These are phyloP conservation scores for Craseonycteris thonglongyai DNA, from an alignment of 2,113 vertebrate species.

Conservation along the genomic window DNA sequence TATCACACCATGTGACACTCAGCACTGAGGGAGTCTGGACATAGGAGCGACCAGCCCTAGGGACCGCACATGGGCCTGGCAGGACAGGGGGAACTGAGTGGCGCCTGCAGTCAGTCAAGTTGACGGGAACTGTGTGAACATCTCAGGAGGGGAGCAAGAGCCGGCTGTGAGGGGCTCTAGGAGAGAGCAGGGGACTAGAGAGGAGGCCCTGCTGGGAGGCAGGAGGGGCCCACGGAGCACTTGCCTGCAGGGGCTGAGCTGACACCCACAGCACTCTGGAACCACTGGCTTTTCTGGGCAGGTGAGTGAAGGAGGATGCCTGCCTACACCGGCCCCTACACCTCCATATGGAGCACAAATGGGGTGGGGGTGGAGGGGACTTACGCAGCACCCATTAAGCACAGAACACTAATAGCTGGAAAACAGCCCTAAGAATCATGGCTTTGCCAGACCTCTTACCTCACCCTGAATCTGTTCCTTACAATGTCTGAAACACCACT, in stretches of 20 bases:
- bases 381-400: background rate
- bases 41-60: background rate
- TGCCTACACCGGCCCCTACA: background rate
- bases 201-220: background rate
- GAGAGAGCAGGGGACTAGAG: background rate
- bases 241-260: background rate
- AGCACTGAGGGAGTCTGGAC: background rate
- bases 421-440: background rate
- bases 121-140: background rate
- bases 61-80: background rate
- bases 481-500: background rate
- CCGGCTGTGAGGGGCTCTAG: rapidly evolving
- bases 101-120: background rate
- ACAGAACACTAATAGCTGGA: background rate
- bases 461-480: background rate
- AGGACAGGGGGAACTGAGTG: background rate
- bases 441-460: background rate
- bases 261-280: background rate
- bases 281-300: background rate
- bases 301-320: background rate
- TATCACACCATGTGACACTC: background rate
- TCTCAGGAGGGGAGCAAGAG: background rate
- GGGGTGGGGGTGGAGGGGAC: too few relatives aligned
- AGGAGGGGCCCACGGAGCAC: background rate
- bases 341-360: background rate